phyloP scores from a whole-genome alignment of 2,888 invertebrate species.

The Clistopyga incitator region DNA sequence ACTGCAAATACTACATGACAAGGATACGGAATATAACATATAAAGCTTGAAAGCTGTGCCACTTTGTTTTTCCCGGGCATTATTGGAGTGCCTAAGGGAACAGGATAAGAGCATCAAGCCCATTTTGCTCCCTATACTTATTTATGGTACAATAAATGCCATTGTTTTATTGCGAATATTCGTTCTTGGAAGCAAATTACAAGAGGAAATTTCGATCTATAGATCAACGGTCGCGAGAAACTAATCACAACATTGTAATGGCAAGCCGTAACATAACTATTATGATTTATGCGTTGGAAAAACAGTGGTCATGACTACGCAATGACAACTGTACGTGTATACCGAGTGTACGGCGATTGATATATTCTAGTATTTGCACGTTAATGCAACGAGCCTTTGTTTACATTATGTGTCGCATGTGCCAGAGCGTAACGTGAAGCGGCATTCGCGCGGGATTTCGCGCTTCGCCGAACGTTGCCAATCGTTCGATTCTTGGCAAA shows the following conservation, averaged over 20 bases:
- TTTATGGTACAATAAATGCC: no score
- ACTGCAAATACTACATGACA: background rate
- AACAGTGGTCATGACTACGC: background rate
- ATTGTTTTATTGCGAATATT: no score
- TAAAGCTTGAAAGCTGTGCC: background rate
- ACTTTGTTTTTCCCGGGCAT: background rate
- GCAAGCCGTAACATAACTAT: background rate
- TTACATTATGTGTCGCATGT: background rate
- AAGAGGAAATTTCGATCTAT: no score
- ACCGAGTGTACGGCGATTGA: background rate
- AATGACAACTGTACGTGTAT: background rate
- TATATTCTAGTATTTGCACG: slow-evolving; percentile 6
- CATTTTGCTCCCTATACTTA: background rate
- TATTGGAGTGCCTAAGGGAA: background rate
- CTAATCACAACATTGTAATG: background rate
- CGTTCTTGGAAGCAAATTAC: no score
- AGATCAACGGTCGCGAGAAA: no score
- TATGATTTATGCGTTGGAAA: background rate
- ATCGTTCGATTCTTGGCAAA: background rate
- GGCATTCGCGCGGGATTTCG: background rate
- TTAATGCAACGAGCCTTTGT: slow-evolving; percentile 6
- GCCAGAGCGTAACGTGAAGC: background rate
- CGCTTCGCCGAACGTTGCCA: background rate
- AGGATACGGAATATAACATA: background rate
- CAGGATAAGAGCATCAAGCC: background rate